Conservation (phyloP, 2,113 vertebrate genomes). For the Ursus arctos region DNA sequence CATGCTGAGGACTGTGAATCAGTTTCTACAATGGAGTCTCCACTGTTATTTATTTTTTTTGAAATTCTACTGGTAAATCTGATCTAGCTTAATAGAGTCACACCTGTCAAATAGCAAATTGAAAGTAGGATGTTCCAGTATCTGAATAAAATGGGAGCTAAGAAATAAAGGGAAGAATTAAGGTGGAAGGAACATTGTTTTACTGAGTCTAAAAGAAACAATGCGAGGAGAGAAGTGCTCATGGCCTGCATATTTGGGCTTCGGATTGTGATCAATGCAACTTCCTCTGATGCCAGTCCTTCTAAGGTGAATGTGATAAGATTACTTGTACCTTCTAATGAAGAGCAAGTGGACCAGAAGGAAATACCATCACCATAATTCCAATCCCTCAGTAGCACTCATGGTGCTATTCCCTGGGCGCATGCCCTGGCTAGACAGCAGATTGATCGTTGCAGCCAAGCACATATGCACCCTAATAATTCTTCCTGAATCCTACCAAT, state of each 20-base stretch:
- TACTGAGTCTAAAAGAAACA: constrained; percentile 15
- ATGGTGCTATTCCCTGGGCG: too few relatives aligned
- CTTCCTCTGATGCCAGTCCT: neutral
- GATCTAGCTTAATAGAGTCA: neutral
- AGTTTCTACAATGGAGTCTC: neutral
- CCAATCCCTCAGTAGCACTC: neutral
- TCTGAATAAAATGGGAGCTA: constrained; percentile 7
- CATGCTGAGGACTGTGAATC: neutral
- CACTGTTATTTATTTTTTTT: neutral
- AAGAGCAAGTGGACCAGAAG: neutral
- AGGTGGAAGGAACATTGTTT: neutral
- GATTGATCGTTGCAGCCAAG: neutral
- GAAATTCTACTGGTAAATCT: constrained; percentile 31
- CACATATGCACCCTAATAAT: neutral
- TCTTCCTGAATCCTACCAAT: neutral
- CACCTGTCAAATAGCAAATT: neutral
- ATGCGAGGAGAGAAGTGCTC: neutral
- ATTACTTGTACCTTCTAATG: constrained; percentile 29
- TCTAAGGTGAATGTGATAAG: neutral
- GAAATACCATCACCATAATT: neutral
- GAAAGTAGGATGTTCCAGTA: neutral
- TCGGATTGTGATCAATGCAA: neutral
- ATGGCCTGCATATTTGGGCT: neutral
- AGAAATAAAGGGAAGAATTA: constrained; percentile 35
- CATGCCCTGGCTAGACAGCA: neutral